Conservation (phyloP, 2,113 vertebrate species). For the Euleptes europaea region DNA sequence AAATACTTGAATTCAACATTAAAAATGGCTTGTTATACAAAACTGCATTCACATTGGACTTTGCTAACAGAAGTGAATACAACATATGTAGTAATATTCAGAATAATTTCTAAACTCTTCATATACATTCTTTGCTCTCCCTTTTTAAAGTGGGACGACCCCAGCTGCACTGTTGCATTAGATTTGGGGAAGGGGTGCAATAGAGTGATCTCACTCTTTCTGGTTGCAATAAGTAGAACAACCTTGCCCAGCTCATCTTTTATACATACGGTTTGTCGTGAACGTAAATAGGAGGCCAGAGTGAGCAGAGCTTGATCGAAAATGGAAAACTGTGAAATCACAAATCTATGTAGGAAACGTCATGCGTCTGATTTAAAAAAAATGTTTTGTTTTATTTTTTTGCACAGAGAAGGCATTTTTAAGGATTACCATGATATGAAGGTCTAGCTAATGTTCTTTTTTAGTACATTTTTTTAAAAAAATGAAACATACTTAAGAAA, state of each 20-base stretch:
- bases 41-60: background rate
- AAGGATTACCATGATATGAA: conserved; percentile 41
- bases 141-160: conserved; percentile 1
- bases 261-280: background rate
- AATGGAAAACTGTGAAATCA: conserved; percentile 41
- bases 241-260: background rate
- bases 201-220: background rate
- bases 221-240: background rate
- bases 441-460: conserved; percentile 49
- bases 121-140: conserved; percentile 5
- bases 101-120: conserved; percentile 2
- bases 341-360: conserved; percentile 29
- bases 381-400: background rate
- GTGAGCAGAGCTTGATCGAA: background rate
- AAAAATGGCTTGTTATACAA: background rate
- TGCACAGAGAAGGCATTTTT: conserved; percentile 41
- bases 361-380: conserved; percentile 17
- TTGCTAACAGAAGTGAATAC: background rate
- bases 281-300: rapidly evolving
- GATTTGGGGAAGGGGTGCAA: background rate
- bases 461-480: conserved; percentile 46
- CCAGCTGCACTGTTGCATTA: background rate
- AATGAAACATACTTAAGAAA: conserved; percentile 42
- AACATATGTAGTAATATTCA: background rate
- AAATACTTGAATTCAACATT: background rate